Evolutionary conservation across 2,797 vertebrate genomes (phyloP).

Genomic region (Lerista edwardsae): DNA sequence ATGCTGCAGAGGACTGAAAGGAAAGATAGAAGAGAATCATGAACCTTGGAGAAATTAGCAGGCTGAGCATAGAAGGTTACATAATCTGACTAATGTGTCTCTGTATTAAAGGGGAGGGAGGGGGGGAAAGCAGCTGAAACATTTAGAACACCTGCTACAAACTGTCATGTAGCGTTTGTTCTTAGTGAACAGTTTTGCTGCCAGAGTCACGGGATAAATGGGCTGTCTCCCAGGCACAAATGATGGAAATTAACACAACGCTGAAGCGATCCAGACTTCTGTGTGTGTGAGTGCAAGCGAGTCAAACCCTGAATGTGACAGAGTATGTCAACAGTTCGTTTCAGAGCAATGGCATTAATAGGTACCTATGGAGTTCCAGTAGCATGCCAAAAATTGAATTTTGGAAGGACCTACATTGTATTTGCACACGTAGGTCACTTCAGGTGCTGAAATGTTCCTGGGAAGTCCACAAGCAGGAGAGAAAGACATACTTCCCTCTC

Average conservation of each 20-base stretch:
- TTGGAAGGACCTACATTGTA: too few species aligned
- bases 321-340: neutral
- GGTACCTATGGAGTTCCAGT: too few species aligned
- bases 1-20: constrained; percentile 13
- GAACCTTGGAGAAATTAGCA: constrained; percentile 23
- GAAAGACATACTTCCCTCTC: too few species aligned
- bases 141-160: neutral
- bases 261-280: neutral
- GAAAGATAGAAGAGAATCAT: constrained; percentile 30
- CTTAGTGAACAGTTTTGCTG: neutral
- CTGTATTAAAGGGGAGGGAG: neutral
- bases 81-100: constrained; percentile 3
- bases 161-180: neutral
- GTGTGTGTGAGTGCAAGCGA: too few species aligned
- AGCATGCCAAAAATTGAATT: too few species aligned
- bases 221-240: neutral
- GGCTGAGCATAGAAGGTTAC: constrained; percentile 10
- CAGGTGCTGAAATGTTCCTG: too few species aligned
- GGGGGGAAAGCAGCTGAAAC: neutral
- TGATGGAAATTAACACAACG: neutral
- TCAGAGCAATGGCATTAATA: neutral
- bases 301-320: too few species aligned
- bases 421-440: too few species aligned
- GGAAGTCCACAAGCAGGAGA: too few species aligned
- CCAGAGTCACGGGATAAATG: neutral